Evolutionary conservation across 2,888 invertebrate species (phyloP), one percentile per base, ranked within the genome.

Genomic region (Drosophila siamana): DNA sequence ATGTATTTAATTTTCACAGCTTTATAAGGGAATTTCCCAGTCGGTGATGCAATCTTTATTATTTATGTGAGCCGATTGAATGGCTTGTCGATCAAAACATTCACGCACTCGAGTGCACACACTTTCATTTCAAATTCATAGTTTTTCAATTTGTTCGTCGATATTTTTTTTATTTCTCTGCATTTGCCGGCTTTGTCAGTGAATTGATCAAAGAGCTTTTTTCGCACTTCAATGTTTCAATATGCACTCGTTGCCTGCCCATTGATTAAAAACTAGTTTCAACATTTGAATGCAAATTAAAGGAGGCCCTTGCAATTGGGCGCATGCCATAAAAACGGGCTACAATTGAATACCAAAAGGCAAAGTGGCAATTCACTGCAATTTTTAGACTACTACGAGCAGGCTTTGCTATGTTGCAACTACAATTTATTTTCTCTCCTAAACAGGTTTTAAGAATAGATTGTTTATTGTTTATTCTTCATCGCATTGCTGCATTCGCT

Each of bases 121-220:
- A 40, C 43, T 52, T 63, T 56, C 33, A 63, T 52, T 59, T 43
- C 28, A 26, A 55, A 50, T 51, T 48, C 38, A 46, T 48, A 55
- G 56, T 52, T 63, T 60, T 68, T 44, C 46, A 62, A 50, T 62
- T 60, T 59, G 9, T 8, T 4, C 13, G 26, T 54, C 22, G 11
- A 2, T 41, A 16, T 7, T 41, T 68, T 61, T 41, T 19, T n/a
- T 24, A 13, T 19, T 13, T 43, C 26, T 51, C 1, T 7, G 15
- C 24, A 40, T 71, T 61, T 46, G 7, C 43, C 11, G 19, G 47
- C 62, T 50, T 69, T 51, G 65, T 50, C 65, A 28, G 38, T 44
- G 62, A 73, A 63, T 63, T 66, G 64, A 66, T 76, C 73, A 72
- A 64, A 70, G 76, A 61, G 76, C 3, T 38, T 59, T 63, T 60